Base-by-base conservation (phyloP, 2,113 vertebrate genomes). In the Zapus hudsonius region DNA sequence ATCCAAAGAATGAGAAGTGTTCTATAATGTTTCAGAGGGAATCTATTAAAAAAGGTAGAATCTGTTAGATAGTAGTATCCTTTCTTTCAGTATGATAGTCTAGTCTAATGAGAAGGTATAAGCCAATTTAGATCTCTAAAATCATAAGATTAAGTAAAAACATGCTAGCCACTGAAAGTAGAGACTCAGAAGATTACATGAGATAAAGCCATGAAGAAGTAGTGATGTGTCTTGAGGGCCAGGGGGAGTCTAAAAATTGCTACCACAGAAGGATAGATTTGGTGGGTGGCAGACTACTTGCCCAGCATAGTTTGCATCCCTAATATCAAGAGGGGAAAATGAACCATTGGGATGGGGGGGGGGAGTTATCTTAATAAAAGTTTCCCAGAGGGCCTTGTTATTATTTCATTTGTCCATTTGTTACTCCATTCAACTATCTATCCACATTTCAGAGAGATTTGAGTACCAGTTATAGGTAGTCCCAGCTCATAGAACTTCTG, bases 381-480 rank as follows among this genome's bases (percentile, higher is more conserved):
- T 40, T 88, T 87, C 16, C 76, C 70, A 79, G 27, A 89, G 74
- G 47, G 20, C 15, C 23, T 85, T 73, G 2, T 67, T 12, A 80
- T 89, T 93, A 25, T 78, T 96, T 93, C 72, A 85, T 93, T 87
- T 93, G 59, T 70, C 29, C 36, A 92, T 84, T 78, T 81, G 22
- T 86, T 78, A 73, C 33, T 90, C 66, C 36, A 81, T 85, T 92
- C 55, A 88, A 42, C n/a, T 31, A 74, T 70, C 33, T 52, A 73
- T 89, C 36, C 9, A 84, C 15, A 86, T 90, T 84, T 93, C 81
- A 88, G 87, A 81, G 55, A 93, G 33, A 72, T 79, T 66, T 94
- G 72, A 42, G 33, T 38, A 81, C 36, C 74, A 22, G 16, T 47
- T 69, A 40, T 87, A 74, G 83, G 72, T 40, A 95, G 29, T 88